phyloP scores from a whole-genome alignment of 2,888 invertebrate genomes.

The Agrotis exclamationis region DNA sequence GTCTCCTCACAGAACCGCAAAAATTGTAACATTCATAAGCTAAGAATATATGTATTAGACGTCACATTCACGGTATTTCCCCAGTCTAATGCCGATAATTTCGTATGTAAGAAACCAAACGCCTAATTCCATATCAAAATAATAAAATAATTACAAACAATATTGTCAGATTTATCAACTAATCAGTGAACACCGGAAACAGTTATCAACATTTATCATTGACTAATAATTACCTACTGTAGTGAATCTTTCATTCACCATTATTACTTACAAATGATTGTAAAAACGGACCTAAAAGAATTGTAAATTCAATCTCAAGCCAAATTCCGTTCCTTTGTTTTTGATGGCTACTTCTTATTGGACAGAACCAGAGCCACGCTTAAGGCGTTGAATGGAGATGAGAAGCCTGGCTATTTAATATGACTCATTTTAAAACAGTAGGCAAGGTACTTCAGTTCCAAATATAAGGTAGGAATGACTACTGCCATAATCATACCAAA shows the following conservation, averaged over 20 bases:
- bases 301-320: too few species aligned
- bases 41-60: too few species aligned
- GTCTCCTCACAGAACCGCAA: too few species aligned
- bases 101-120: not conserved
- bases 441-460: too few species aligned
- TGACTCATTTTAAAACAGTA: not conserved
- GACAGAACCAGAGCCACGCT: not conserved
- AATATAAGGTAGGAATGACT: too few species aligned
- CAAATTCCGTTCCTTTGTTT: too few species aligned
- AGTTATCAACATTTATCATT: not conserved
- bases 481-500: too few species aligned
- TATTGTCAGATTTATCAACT: not conserved
- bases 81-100: not conserved
- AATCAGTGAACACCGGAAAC: slow-evolving; percentile 10
- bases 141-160: not conserved
- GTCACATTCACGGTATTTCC: not conserved
- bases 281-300: not conserved
- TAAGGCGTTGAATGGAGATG: not conserved
- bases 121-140: not conserved
- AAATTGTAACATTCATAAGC: too few species aligned
- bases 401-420: not conserved
- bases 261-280: not conserved
- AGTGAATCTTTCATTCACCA: slow-evolving; percentile 7
- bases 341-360: too few species aligned
- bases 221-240: not conserved